Conservation (phyloP, 2,113 vertebrate species). For the Chaenocephalus aceratus region DNA sequence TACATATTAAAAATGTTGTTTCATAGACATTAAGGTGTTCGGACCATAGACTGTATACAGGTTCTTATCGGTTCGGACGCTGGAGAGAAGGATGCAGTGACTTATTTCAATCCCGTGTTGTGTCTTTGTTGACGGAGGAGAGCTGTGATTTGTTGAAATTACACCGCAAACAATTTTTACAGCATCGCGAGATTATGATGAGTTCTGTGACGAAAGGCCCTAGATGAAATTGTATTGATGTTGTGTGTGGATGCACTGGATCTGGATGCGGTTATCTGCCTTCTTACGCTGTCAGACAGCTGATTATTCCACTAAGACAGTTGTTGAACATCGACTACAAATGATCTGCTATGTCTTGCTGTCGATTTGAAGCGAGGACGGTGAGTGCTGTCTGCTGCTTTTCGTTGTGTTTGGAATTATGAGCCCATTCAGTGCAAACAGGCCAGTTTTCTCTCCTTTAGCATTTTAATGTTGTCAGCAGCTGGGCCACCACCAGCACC, state of each 20-base stretch:
- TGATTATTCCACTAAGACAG: neutral
- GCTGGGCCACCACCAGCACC: slow-evolving; percentile 33
- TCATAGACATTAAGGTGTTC: no score
- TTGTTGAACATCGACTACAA: slow-evolving; percentile 25
- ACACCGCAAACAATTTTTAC: slow-evolving; percentile 7
- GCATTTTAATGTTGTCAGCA: slow-evolving; percentile 26
- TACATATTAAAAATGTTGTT: neutral
- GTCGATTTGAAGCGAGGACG: slow-evolving; percentile 50
- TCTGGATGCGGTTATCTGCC: neutral
- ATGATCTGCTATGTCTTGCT: slow-evolving; percentile 56
- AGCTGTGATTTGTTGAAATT: slow-evolving; percentile 64
- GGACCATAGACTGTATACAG: no score
- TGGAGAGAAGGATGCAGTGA: neutral
- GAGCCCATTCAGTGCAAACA: neutral
- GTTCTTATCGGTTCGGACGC: neutral
- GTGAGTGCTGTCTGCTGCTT: slow-evolving; percentile 62
- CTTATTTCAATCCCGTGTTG: neutral
- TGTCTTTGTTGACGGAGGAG: neutral
- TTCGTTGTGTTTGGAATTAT: slow-evolving; percentile 16
- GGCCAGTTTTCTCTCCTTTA: neutral
- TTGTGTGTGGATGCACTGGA: slow-evolving; percentile 11
- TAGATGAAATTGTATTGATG: slow-evolving; percentile 28
- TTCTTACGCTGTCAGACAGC: neutral
- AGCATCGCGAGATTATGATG: slow-evolving; percentile 68
- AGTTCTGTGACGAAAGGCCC: slow-evolving; percentile 26